These are phyloP conservation scores for Psylliodes chrysocephalus DNA, from an alignment of 2,888 invertebrate species.

Conservation along the genomic window DNA sequence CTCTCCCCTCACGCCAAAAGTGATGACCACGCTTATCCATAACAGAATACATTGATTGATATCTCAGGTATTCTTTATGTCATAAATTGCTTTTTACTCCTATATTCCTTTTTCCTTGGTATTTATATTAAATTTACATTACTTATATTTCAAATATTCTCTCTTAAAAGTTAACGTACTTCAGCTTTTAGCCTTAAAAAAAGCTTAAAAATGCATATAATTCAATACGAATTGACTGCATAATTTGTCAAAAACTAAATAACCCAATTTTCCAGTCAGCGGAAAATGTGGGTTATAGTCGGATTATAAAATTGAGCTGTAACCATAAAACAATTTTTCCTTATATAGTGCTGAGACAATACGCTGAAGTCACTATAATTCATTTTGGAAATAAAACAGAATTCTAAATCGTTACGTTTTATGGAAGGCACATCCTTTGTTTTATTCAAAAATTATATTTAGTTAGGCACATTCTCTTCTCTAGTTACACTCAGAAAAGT, in stretches of 20 bases:
- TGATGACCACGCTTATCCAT: no score
- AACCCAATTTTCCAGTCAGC: slow-evolving; percentile 13
- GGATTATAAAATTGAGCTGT: slow-evolving; percentile 23
- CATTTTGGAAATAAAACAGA: slow-evolving; percentile 42
- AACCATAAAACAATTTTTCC: slow-evolving; percentile 18
- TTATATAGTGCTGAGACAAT: slow-evolving; percentile 30
- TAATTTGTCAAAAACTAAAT: slow-evolving; percentile 8
- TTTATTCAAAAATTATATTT: slow-evolving; percentile 55
- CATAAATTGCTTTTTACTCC: no score
- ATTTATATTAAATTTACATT: no score
- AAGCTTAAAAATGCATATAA: not conserved
- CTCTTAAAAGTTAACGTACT: no score
- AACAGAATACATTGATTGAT: no score
- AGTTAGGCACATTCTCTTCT: slow-evolving; percentile 52
- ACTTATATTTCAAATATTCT: no score
- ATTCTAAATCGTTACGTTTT: slow-evolving; percentile 50
- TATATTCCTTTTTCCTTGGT: no score
- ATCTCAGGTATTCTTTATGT: no score
- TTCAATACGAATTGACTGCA: not conserved
- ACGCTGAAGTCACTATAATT: slow-evolving; percentile 38
- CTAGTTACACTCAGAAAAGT: slow-evolving; percentile 39
- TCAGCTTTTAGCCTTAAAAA: no score
- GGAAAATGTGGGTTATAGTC: slow-evolving; percentile 18
- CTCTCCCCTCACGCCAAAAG: no score
- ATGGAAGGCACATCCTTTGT: slow-evolving; percentile 50